Conservation (phyloP, 2,888 invertebrate genomes). For the Nycteola revayana region DNA sequence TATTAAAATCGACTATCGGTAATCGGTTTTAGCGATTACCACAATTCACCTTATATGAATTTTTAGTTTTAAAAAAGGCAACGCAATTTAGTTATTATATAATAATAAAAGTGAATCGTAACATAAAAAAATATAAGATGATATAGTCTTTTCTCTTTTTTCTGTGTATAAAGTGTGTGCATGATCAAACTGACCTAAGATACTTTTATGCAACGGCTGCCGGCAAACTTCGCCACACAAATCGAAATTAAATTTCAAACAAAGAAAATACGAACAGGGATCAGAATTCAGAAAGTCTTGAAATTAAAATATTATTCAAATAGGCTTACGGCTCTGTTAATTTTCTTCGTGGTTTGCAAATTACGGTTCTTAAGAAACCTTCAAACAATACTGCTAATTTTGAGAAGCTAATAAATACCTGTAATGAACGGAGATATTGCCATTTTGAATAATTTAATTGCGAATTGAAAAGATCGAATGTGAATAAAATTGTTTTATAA, state of each 20-base stretch:
- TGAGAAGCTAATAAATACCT: slow-evolving; percentile 5
- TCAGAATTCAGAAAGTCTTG: slow-evolving; percentile 9
- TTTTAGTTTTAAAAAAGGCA: too few relatives aligned
- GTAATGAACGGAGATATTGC: slow-evolving; percentile 12
- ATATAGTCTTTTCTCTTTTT: too few relatives aligned
- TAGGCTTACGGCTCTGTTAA: slow-evolving; percentile 10
- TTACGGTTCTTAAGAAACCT: slow-evolving; percentile 10
- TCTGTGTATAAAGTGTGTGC: not conserved
- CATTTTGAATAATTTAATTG: not conserved
- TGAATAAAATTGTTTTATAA: too few relatives aligned
- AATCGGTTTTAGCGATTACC: too few relatives aligned
- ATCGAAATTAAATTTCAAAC: slow-evolving; percentile 20
- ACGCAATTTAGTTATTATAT: too few relatives aligned
- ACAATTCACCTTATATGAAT: too few relatives aligned
- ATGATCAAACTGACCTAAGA: too few relatives aligned
- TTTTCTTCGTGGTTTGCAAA: slow-evolving; percentile 12
- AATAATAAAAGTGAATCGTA: too few relatives aligned
- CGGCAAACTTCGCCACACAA: too few relatives aligned
- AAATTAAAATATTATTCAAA: slow-evolving; percentile 22
- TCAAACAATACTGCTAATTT: slow-evolving; percentile 20
- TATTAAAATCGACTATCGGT: too few relatives aligned
- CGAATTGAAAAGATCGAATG: not conserved
- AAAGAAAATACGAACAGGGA: slow-evolving; percentile 15
- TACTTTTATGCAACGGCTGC: too few relatives aligned
- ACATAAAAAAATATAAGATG: too few relatives aligned